Base-by-base conservation (phyloP, 2,888 invertebrate species). In the Synanthedon formicaeformis region DNA sequence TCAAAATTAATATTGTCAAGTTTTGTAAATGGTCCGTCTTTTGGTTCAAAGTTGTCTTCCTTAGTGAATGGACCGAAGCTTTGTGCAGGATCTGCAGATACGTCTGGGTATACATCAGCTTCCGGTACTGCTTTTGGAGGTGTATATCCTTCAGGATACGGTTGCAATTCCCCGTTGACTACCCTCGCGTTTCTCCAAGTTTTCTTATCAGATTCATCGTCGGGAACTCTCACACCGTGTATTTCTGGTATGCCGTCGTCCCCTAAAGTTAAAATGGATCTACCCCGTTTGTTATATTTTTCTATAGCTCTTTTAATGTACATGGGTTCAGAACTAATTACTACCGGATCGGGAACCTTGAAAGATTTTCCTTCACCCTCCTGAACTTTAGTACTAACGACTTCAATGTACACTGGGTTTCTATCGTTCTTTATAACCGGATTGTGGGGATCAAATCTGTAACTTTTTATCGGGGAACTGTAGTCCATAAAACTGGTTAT, bases 141-240 rank as follows among this genome's bases (percentile, higher is more conserved):
- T 56, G 89, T 89, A 60, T 92, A 91, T 5, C 91, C 92, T 64
- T 91, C 90, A 51, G 92, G 92, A 63, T 94, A 93, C 14, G 94
- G 93, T 50, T 93, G 88, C 51, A 96, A 78, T 72, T 94, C 92
- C 53, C 94, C 94, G 67, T 96, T 95, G 50, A 96, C 94, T 12
- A 96, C 95, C 58, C 96, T 89, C 0, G 96, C 96, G 75, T 96
- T 96, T 53, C 96, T 89, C 96, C 96, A 96, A 0, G 92, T 93
- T 71, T 94, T 93, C 59, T 92, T 92, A 66, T 95, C 94, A 51
- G 92, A 92, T 54, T 94, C 93, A 60, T 95, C 94, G 67, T 96
- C 96, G 0, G 96, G 96, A 48, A 95, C 92, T 55, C 96, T 89
- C 0, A 94, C 90, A 0, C 95, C 95, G 52, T 94, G 93, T 50